A percentile compares a stretch with the other conserved stretches of the same genome.
Evolutionary conservation across 2,888 invertebrate genomes (phyloP).

Genomic region (Herminia tarsipennalis): DNA sequence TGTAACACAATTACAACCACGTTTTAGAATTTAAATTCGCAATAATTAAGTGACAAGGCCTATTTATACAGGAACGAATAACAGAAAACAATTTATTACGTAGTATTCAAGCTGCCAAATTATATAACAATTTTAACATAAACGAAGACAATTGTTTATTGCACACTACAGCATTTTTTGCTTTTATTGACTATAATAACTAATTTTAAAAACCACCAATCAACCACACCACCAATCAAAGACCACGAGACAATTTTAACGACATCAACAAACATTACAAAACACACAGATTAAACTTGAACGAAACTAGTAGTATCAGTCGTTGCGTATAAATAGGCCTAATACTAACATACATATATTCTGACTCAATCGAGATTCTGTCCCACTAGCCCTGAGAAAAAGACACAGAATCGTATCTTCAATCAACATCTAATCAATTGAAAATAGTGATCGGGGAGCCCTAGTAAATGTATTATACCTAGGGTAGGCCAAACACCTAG

Average conservation of each 20-base stretch:
- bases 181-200: too few species aligned
- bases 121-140: not conserved
- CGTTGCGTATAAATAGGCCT: slow-evolving; percentile 12
- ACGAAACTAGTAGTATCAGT: not conserved
- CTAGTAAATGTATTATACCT: too few species aligned
- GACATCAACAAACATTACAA: slow-evolving; percentile 1
- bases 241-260: not conserved
- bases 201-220: not conserved
- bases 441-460: too few species aligned
- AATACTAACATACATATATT: not conserved
- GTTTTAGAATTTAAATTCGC: slow-evolving; percentile 52
- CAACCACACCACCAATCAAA: not conserved
- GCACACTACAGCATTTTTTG: too few species aligned
- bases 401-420: not conserved
- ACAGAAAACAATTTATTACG: not conserved
- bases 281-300: slow-evolving; percentile 1
- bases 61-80: slow-evolving; percentile 34
- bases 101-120: not conserved
- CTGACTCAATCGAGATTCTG: not conserved
- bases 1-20: slow-evolving; percentile 65
- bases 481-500: too few species aligned
- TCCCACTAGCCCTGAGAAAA: not conserved
- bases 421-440: not conserved
- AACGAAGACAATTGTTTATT: too few species aligned
- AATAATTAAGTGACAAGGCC: slow-evolving; percentile 26